A percentile compares a stretch with the other conserved stretches of the same genome.
Evolutionary conservation across 2,797 vertebrate species (phyloP).

Genomic region (Intellagama lesueurii): DNA sequence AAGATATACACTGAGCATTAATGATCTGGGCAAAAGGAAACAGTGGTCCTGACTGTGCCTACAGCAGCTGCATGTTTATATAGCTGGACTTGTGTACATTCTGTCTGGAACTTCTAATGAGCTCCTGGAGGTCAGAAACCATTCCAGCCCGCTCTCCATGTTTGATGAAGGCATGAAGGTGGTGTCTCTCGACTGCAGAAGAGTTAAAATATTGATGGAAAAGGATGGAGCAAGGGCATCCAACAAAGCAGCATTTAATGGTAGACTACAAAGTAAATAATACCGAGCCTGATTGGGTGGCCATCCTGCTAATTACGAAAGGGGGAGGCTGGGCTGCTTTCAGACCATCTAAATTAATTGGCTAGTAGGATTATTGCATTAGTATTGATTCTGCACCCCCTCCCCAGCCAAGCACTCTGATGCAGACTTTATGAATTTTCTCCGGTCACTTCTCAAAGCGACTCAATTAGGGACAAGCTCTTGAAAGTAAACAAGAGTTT

Average conservation of each 20-base stretch:
- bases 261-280: constrained; percentile 3
- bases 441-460: neutral
- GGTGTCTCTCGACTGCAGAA: neutral
- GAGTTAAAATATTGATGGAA: neutral
- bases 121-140: neutral
- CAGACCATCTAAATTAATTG: constrained; percentile 18
- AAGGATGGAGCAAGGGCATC: neutral
- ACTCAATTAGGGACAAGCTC: constrained; percentile 21
- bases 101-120: neutral
- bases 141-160: neutral
- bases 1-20: neutral
- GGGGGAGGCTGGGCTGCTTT: accelerated
- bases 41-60: too few relatives aligned
- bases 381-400: neutral
- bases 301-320: neutral
- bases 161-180: neutral
- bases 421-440: constrained; percentile 24
- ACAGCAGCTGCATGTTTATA: neutral
- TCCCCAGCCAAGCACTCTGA: neutral
- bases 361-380: neutral
- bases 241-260: neutral
- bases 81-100: neutral
- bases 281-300: accelerated
- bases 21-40: neutral
- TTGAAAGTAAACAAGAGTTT: neutral